phyloP scores from a whole-genome alignment of 53 echinoderm and acorn worm genomes.

The Arbacia lixula region DNA sequence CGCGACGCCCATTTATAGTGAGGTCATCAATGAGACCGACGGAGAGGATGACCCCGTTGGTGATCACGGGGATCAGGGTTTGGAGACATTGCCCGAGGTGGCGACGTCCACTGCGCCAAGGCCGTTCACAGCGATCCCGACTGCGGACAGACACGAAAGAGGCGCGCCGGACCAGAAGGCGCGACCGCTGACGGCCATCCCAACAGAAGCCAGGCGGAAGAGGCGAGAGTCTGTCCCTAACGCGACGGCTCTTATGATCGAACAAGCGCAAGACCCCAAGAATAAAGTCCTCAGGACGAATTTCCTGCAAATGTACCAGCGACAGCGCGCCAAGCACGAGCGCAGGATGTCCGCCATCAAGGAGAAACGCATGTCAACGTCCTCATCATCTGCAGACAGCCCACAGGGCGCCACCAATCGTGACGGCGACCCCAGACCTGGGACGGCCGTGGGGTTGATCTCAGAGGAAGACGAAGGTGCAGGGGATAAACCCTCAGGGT shows the following conservation, averaged over 20 bases:
- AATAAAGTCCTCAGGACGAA: conserved; percentile 78
- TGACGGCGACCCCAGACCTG: background rate
- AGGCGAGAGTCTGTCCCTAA: conserved; percentile 36
- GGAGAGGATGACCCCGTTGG: background rate
- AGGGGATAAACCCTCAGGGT: conserved; percentile 9
- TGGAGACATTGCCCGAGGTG: background rate
- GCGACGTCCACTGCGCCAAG: background rate
- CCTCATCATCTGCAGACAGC: background rate
- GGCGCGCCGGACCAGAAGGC: background rate
- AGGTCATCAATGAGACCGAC: conserved; percentile 1
- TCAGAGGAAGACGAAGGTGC: conserved; percentile 14
- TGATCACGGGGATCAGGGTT: background rate
- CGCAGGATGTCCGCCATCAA: conserved; percentile 60
- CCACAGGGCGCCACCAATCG: too few relatives aligned
- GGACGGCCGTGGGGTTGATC: conserved; percentile 2
- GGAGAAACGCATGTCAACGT: conserved; percentile 4
- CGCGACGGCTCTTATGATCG: conserved; percentile 34
- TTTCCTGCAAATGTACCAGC: conserved; percentile 79
- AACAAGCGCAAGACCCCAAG: conserved; percentile 44
- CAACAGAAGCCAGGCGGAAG: conserved; percentile 1
- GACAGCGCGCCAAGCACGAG: conserved; percentile 69
- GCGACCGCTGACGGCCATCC: conserved; percentile 38
- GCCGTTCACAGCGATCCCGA: background rate
- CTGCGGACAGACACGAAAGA: background rate
- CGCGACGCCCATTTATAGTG: conserved; percentile 10